A percentile compares a stretch with the other conserved stretches of the same genome.
Evolutionary conservation across 2,797 vertebrate species (phyloP).

Genomic region (Ptychadena robeensis): DNA sequence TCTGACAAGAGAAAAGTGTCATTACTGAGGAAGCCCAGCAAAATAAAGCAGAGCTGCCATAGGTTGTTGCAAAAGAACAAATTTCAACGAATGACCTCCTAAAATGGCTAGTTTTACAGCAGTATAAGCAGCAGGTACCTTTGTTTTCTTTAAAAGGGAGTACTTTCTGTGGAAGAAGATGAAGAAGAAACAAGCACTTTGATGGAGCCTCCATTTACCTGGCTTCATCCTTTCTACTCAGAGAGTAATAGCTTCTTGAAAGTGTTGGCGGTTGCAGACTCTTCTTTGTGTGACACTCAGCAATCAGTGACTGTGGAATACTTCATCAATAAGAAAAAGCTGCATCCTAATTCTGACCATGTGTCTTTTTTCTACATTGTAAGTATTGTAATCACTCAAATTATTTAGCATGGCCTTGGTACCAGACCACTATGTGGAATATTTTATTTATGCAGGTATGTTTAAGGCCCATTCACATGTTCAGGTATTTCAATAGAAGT

Average conservation of each 20-base stretch:
- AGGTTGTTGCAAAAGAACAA: too few species aligned
- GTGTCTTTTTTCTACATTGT: slow-evolving; percentile 39
- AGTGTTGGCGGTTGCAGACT: not conserved
- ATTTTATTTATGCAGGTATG: too few species aligned
- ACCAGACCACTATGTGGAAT: too few species aligned
- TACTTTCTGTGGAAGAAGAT: not conserved
- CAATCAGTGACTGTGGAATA: slow-evolving; percentile 34
- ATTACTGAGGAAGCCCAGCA: too few species aligned
- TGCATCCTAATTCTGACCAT: slow-evolving; percentile 13
- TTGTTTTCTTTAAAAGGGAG: slow-evolving; percentile 1
- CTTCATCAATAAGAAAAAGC: slow-evolving; percentile 26
- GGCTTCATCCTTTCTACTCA: slow-evolving; percentile 32
- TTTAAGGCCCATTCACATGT: too few species aligned
- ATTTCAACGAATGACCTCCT: too few species aligned
- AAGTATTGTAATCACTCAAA: slow-evolving; percentile 5
- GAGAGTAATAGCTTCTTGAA: slow-evolving; percentile 44
- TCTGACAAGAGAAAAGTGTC: too few species aligned
- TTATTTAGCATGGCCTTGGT: not conserved
- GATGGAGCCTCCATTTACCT: not conserved
- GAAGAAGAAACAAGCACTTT: not conserved
- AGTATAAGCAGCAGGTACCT: not conserved
- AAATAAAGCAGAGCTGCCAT: too few species aligned
- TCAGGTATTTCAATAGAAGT: too few species aligned
- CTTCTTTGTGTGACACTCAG: not conserved
- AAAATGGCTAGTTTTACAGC: not conserved